These are phyloP conservation scores for Ormia ochracea DNA, from an alignment of 2,888 invertebrate species.

Conservation along the genomic window DNA sequence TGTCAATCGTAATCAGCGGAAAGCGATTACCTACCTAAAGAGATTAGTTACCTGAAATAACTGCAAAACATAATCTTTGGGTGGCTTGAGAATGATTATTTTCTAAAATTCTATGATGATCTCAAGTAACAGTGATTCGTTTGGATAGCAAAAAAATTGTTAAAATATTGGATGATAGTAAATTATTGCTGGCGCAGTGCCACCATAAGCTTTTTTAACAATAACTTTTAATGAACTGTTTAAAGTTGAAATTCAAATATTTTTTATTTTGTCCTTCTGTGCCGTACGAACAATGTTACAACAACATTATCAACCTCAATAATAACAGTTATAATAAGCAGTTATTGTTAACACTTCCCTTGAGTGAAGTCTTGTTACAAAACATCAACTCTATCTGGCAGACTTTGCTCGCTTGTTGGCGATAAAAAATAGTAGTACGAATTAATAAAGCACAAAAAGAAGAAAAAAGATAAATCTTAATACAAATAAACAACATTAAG, in stretches of 20 bases:
- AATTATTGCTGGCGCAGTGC: too few species aligned
- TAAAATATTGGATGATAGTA: too few species aligned
- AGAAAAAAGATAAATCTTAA: neutral
- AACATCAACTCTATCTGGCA: constrained; percentile 37
- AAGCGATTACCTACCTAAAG: too few species aligned
- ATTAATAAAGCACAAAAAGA: constrained; percentile 16
- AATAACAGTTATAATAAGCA: constrained; percentile 59
- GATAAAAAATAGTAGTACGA: constrained; percentile 30
- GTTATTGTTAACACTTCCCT: constrained; percentile 62
- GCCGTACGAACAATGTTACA: constrained; percentile 1
- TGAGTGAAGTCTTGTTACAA: constrained; percentile 58
- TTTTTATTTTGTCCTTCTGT: neutral
- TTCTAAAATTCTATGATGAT: too few species aligned
- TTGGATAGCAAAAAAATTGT: too few species aligned
- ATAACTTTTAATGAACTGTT: neutral
- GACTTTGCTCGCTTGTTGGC: constrained; percentile 33
- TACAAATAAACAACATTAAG: constrained; percentile 32
- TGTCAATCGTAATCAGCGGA: too few species aligned
- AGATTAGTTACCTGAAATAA: too few species aligned
- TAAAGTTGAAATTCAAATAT: neutral
- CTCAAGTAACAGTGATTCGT: too few species aligned
- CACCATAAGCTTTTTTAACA: too few species aligned
- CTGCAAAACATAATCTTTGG: too few species aligned
- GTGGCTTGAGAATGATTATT: too few species aligned
- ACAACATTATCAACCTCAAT: constrained; percentile 43